Conservation (phyloP, 64 coral and sea anemone genomes). For the Stylophora pistillata region DNA sequence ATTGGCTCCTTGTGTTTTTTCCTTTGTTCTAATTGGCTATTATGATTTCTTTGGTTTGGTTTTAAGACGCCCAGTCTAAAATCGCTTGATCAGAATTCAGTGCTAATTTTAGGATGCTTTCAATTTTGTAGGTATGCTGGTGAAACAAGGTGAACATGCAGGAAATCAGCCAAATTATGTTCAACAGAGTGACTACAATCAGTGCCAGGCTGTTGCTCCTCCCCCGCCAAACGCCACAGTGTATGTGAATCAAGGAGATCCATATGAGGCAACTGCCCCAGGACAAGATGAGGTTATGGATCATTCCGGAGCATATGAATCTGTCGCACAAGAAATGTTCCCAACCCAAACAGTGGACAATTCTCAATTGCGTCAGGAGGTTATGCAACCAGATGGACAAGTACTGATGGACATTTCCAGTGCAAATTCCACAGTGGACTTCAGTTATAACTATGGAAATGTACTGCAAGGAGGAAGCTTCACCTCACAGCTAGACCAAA, state of each 20-base stretch:
- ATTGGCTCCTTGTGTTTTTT: too few species aligned
- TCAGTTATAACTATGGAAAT: constrained; percentile 4
- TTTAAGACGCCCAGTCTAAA: too few species aligned
- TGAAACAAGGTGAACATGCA: constrained; percentile 16
- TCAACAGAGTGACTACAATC: constrained; percentile 9
- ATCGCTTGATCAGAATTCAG: too few species aligned
- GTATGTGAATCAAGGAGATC: constrained; percentile 10
- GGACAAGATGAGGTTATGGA: constrained; percentile 42
- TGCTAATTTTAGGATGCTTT: neutral
- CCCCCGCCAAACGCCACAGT: neutral
- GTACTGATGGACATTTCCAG: constrained; percentile 39
- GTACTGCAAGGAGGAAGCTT: constrained; percentile 33
- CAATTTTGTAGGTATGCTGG: constrained; percentile 9
- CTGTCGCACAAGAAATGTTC: neutral
- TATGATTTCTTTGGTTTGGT: too few species aligned
- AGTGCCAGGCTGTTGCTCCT: neutral
- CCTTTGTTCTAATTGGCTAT: too few species aligned
- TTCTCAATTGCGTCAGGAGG: constrained; percentile 21
- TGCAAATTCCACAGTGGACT: constrained; percentile 12
- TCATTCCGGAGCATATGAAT: constrained; percentile 24
- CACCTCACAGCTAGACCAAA: constrained; percentile 10
- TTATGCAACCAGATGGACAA: neutral
- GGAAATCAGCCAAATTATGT: constrained; percentile 16
- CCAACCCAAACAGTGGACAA: neutral
- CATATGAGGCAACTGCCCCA: constrained; percentile 12